Conservation (phyloP, 1,140 invertebrate species). For the Drosophila prosaltans region DNA sequence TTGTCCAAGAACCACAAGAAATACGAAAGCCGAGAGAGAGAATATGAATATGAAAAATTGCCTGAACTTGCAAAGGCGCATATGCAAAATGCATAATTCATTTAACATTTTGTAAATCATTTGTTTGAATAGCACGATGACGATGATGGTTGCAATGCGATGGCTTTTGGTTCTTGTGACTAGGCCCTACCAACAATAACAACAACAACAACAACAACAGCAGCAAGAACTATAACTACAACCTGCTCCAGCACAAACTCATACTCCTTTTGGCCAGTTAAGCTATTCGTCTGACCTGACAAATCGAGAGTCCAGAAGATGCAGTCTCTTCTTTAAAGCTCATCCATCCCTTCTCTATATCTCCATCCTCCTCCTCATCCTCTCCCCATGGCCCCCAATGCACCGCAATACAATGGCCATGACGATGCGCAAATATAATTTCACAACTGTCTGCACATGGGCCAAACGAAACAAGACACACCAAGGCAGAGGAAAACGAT, state of each 20-base stretch:
- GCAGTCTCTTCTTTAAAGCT: conserved; percentile 31
- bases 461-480: conserved; percentile 54
- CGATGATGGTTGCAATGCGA: conserved; percentile 53
- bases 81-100: conserved; percentile 82
- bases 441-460: conserved; percentile 81
- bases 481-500: conserved; percentile 23
- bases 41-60: conserved; percentile 72
- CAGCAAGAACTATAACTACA: conserved; percentile 25
- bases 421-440: conserved; percentile 80
- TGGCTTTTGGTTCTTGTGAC: conserved; percentile 31
- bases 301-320: conserved; percentile 53
- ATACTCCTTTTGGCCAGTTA: conserved; percentile 56
- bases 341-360: conserved; percentile 9
- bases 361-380: conserved; percentile 13
- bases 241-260: conserved; percentile 40
- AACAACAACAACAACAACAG: conserved; percentile 26
- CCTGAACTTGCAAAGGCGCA: conserved; percentile 62
- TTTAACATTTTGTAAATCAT: conserved; percentile 83
- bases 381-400: conserved; percentile 15
- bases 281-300: conserved; percentile 77
- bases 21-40: conserved; percentile 9
- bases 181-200: conserved; percentile 30
- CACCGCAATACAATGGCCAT: conserved; percentile 68
- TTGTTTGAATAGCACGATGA: conserved; percentile 82
- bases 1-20: background rate